These are phyloP conservation scores for Tinea semifulvella DNA, from an alignment of 2,888 invertebrate genomes.

Conservation along the genomic window DNA sequence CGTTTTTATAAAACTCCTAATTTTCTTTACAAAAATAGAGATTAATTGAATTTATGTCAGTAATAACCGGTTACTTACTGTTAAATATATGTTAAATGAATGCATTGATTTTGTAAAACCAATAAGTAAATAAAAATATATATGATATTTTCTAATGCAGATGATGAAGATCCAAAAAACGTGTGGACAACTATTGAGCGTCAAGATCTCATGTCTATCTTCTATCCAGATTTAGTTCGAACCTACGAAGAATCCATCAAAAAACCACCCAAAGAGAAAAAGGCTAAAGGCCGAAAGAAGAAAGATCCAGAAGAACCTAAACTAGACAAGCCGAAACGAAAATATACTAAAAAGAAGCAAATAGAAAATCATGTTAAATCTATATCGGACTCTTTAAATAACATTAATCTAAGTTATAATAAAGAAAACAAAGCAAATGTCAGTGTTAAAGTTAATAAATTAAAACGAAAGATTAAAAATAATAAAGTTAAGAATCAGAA, in stretches of 20 bases:
- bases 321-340: slow-evolving; percentile 38
- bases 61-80: neutral
- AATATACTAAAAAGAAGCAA: slow-evolving; percentile 40
- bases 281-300: slow-evolving; percentile 32
- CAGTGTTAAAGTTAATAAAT: slow-evolving; percentile 43
- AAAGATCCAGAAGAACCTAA: slow-evolving; percentile 31
- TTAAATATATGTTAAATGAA: no score
- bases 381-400: slow-evolving; percentile 33
- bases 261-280: slow-evolving; percentile 58
- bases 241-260: slow-evolving; percentile 64
- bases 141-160: slow-evolving; percentile 26
- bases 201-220: slow-evolving; percentile 66
- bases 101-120: no score
- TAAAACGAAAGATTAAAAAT: slow-evolving; percentile 47
- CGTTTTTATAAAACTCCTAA: no score
- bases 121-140: no score
- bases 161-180: slow-evolving; percentile 52
- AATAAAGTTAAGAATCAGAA: slow-evolving; percentile 34
- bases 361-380: slow-evolving; percentile 1
- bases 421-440: slow-evolving; percentile 38
- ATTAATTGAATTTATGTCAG: neutral
- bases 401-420: slow-evolving; percentile 26
- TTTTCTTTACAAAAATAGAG: neutral
- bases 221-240: slow-evolving; percentile 71
- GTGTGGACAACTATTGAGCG: slow-evolving; percentile 77